phyloP scores from a whole-genome alignment of 2,113 vertebrate species.

The Chaetodon trifascialis region DNA sequence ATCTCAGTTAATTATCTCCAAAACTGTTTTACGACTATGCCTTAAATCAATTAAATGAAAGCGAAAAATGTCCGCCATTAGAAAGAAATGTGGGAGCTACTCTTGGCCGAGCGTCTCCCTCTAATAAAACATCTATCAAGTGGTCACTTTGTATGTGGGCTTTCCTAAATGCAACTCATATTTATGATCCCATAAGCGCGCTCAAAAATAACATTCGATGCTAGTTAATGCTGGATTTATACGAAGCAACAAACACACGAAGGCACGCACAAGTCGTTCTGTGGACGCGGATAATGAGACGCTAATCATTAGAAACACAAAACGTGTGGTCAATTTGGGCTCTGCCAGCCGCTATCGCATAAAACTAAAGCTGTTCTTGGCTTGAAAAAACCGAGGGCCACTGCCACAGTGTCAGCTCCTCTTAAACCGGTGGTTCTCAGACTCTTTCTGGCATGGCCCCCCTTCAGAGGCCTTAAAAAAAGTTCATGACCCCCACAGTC shows the following conservation, averaged over 20 bases:
- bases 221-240: constrained; percentile 10
- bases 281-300: constrained; percentile 21
- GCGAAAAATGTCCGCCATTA: constrained; percentile 7
- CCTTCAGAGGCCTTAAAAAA: no score
- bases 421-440: no score
- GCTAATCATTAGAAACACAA: constrained; percentile 21
- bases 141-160: constrained; percentile 25
- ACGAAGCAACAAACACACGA: constrained; percentile 22
- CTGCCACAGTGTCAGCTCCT: neutral
- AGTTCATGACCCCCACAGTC: no score
- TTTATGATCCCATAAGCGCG: constrained; percentile 40
- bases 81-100: constrained; percentile 18
- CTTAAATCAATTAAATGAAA: constrained; percentile 23
- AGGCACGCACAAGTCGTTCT: neutral
- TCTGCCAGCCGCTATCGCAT: neutral
- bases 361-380: constrained; percentile 7
- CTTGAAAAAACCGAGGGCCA: neutral
- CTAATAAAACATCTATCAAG: constrained; percentile 42
- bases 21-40: constrained; percentile 10
- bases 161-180: constrained; percentile 21
- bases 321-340: neutral
- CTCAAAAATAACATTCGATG: constrained; percentile 31
- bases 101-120: constrained; percentile 22
- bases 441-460: no score
- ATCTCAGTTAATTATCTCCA: constrained; percentile 12